Base-by-base conservation (phyloP, 2,113 vertebrate genomes). In the Callopanchax toddi region DNA sequence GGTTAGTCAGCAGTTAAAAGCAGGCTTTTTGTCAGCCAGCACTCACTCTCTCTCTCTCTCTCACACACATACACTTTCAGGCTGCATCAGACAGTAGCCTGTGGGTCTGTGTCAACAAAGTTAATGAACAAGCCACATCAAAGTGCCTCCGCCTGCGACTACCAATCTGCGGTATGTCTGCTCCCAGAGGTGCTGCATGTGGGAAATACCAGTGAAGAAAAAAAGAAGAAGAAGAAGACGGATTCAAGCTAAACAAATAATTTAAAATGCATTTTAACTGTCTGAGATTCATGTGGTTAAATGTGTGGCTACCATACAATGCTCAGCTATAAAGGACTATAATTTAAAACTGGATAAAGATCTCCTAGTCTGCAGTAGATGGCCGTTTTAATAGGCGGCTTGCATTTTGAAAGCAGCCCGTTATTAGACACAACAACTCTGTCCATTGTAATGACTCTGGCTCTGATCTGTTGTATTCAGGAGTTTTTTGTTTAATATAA, bases 1-100 rank as follows among this genome's bases (percentile, higher is more conserved):
- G 94, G 95, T 93, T 68, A 80, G 86, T 79, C 46, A 45, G 53
- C 43, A n/a, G 39, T 62, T 49, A 50, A 60, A 34, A 64, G 22
- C 26, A 32, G 20, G 34, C 20, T n/a, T n/a, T n/a, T n/a, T n/a
- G n/a, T n/a, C n/a, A n/a, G n/a, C n/a, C n/a, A n/a, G n/a, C n/a
- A n/a, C 29, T 32, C 29, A 8, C 29, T 32, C 29, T 32, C 29
- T 32, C 29, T 32, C 29, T 32, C 29, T 2, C 29, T 32, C 29
- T 7, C 29, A 1, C 8, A 37, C 7, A 23, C 62, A 44, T 44
- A 22, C 55, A 18, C 67, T 32, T 49, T 23, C 21, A 54, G 1
- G 29, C 17, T 45, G 11, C 36, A 55, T 74, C 60, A 54, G 60
- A 54, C 0, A 17, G 40, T 4, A 12, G 71, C 78, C 67, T 52